Percentiles rank a stretch among this genome's conserved stretches.
These are phyloP conservation scores for Lepidotrigona ventralis DNA, from an alignment of 1,140 invertebrate genomes.

Conservation along the genomic window DNA sequence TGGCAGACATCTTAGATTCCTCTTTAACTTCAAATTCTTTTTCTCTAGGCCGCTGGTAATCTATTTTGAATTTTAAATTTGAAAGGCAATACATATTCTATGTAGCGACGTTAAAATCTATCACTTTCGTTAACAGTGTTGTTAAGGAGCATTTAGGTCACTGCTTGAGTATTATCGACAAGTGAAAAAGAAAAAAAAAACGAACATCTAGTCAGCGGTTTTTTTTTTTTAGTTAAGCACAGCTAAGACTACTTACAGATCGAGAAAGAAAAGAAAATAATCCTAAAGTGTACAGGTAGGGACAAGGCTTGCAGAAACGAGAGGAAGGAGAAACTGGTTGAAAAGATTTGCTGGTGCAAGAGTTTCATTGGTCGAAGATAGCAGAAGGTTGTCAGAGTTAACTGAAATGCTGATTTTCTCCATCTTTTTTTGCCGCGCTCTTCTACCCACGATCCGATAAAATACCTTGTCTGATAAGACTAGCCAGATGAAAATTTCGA, in stretches of 20 bases:
- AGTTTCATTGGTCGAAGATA: slow-evolving; percentile 44
- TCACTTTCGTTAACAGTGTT: not conserved
- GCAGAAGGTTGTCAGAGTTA: slow-evolving; percentile 32
- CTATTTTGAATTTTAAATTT: not conserved
- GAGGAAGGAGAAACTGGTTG: not conserved
- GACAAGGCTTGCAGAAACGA: no score
- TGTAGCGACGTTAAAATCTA: not conserved
- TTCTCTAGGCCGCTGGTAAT: not conserved
- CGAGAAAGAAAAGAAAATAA: not conserved
- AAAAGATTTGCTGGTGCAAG: slow-evolving; percentile 22
- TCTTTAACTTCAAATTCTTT: not conserved
- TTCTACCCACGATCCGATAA: not conserved
- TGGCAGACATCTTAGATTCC: not conserved
- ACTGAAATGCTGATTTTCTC: slow-evolving; percentile 54
- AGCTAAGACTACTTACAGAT: not conserved
- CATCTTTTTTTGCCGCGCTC: slow-evolving; percentile 25
- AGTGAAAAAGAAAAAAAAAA: not conserved
- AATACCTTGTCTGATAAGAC: not conserved
- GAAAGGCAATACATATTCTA: not conserved
- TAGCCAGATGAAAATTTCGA: not conserved
- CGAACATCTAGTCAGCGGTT: no score
- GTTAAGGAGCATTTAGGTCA: not conserved
- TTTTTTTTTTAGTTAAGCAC: not conserved
- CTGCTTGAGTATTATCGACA: not conserved
- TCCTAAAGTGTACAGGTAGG: not conserved